Evolutionary conservation across 2,888 invertebrate genomes (phyloP), one percentile per base, ranked within the genome.

Genomic region (Pterobdella sp.): DNA sequence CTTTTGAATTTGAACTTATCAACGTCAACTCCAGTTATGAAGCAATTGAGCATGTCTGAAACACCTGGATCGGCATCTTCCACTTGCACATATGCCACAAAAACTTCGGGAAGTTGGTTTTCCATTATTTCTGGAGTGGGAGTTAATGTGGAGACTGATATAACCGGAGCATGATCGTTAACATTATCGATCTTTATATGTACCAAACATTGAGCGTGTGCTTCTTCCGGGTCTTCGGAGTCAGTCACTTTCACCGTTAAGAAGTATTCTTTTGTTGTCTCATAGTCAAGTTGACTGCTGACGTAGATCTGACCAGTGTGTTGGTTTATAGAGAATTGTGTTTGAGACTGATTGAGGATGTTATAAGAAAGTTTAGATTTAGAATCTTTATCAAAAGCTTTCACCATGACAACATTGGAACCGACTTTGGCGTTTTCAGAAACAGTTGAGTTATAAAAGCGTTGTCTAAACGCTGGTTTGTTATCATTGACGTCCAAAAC

Each of bases 361-460:
- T 74, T 73, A n/a, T 72, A 68, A 22, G 78, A 73, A 71, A 79
- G 77, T 67, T 82, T 82, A 18, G 76, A 76, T 7, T 79, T 80
- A 1, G 35, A 26, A 71, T 83, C 83, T 18, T 42, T 69, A 75
- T 82, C 83, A 1, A 75, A 77, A 7, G 83, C 82, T 3, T 76
- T 65, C 4, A 82, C 79, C 10, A 74, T 65, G 3, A 81, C 80
- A 22, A 82, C 79, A 2, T 76, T 63, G 10, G 77, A 79, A 0
- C 79, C 78, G 0, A 76, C 69, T 0, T 76, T 74, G 29, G 78
- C 74, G 76, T 81, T 81, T 74, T 83, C 83, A 75, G 90, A 89
- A 75, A 95, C 90, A 82, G 91, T 90, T 84, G 95, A 89, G 84
- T 91, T 90, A 78, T 92, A 90, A 79, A 90, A 89, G 84, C 90